Evolutionary conservation across 64 coral and sea anemone genomes (phyloP).

Genomic region (Pocillopora verrucosa): DNA sequence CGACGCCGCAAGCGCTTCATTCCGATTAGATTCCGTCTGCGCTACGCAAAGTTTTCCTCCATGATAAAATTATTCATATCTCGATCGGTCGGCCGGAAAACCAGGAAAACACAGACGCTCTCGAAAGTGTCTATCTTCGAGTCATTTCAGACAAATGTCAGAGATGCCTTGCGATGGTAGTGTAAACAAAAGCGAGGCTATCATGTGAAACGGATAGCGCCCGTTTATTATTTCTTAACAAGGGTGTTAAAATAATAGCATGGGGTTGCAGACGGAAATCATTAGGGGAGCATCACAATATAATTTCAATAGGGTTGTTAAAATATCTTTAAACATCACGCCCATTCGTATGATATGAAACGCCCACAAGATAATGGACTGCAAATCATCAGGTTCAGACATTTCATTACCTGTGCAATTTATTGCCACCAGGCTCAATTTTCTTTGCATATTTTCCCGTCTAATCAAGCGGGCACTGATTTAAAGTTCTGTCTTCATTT

Average conservation of each 20-base stretch:
- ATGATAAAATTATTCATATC: conserved; percentile 28
- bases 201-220: background rate
- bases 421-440: background rate
- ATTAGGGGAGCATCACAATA: conserved; percentile 17
- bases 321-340: conserved; percentile 37
- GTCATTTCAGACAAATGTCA: conserved; percentile 32
- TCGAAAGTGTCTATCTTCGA: conserved; percentile 14
- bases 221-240: background rate
- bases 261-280: conserved; percentile 27
- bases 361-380: conserved; percentile 8
- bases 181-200: background rate
- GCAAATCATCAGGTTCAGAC: background rate
- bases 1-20: conserved; percentile 10
- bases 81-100: background rate
- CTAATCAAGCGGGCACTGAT: too few species aligned
- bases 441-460: too few species aligned
- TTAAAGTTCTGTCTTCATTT: too few species aligned
- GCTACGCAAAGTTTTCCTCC: background rate
- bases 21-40: background rate
- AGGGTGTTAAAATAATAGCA: conserved; percentile 4
- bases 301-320: conserved; percentile 8
- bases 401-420: background rate
- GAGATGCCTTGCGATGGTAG: background rate
- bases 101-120: conserved; percentile 16
- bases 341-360: conserved; percentile 1